Percentiles rank a stretch among this genome's conserved stretches.
phyloP scores from a whole-genome alignment of 2,888 invertebrate genomes.

The Tetragonisca angustula region DNA sequence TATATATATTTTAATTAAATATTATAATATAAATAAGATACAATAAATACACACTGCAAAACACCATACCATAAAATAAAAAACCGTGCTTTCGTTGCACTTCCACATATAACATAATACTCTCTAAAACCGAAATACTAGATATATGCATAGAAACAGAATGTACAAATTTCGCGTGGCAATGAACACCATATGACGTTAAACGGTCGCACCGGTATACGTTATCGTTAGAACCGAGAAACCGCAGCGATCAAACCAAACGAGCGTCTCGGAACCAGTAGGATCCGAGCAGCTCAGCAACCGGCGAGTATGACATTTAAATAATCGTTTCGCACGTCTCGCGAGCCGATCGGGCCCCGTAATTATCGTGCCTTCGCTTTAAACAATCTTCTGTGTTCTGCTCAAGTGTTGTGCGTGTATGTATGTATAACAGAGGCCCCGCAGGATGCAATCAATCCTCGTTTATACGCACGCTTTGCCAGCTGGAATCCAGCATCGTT shows the following conservation, averaged over 20 bases:
- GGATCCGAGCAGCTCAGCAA: neutral
- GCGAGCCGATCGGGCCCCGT: slow-evolving; percentile 40
- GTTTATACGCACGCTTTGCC: slow-evolving; percentile 61
- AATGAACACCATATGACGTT: neutral
- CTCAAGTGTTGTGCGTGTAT: slow-evolving; percentile 19
- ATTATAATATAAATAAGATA: no score
- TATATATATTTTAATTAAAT: no score
- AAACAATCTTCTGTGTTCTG: slow-evolving; percentile 55
- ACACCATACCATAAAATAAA: no score
- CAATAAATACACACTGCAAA: no score
- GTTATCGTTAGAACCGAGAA: neutral
- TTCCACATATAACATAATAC: no score
- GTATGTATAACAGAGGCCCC: slow-evolving; percentile 10
- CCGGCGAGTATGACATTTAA: slow-evolving; percentile 47
- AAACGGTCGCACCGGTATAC: no score
- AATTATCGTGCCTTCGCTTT: slow-evolving; percentile 54
- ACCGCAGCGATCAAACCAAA: neutral
- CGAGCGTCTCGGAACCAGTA: slow-evolving; percentile 12
- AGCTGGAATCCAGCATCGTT: slow-evolving; percentile 61
- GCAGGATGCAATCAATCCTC: slow-evolving; percentile 66
- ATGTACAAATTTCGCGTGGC: no score
- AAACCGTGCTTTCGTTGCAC: no score
- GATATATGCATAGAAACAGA: no score
- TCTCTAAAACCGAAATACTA: no score
- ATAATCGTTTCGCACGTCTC: slow-evolving; percentile 54